Conservation (phyloP, 2,113 vertebrate genomes). For the Trichomycterus rosablanca region DNA sequence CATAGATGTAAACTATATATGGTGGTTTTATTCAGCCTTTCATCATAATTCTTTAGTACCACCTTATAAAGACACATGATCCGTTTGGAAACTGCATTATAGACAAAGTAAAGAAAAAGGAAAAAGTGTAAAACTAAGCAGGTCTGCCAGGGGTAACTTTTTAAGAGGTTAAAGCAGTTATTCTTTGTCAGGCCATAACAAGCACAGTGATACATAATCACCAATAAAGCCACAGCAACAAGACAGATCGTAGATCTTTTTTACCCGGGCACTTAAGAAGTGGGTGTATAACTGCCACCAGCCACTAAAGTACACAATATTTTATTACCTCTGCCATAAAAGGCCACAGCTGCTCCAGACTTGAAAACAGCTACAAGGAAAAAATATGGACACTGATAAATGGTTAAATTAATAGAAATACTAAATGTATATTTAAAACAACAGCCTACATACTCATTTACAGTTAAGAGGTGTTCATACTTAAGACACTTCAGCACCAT, state of each 20-base stretch:
- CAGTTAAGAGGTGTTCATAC: constrained; percentile 22
- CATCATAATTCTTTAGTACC: constrained; percentile 1
- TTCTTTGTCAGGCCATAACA: neutral
- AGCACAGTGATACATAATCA: constrained; percentile 38
- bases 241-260: constrained; percentile 37
- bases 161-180: neutral
- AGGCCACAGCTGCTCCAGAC: constrained; percentile 11
- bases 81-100: constrained; percentile 1
- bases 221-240: constrained; percentile 34
- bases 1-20: neutral
- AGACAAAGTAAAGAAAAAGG: neutral
- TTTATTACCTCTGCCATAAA: constrained; percentile 42
- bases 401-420: constrained; percentile 34
- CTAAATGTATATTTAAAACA: constrained; percentile 19
- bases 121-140: neutral
- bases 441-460: constrained; percentile 28
- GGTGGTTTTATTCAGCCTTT: neutral
- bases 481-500: constrained; percentile 22
- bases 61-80: neutral
- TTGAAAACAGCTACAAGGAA: neutral
- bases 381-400: constrained; percentile 26
- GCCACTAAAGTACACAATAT: constrained; percentile 40
- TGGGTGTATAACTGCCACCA: constrained; percentile 32
- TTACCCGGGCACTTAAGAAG: constrained; percentile 28
- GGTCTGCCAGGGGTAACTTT: constrained; percentile 14